Evolutionary conservation across 2,113 vertebrate species (phyloP).

Genomic region (Synchiropus splendidus): DNA sequence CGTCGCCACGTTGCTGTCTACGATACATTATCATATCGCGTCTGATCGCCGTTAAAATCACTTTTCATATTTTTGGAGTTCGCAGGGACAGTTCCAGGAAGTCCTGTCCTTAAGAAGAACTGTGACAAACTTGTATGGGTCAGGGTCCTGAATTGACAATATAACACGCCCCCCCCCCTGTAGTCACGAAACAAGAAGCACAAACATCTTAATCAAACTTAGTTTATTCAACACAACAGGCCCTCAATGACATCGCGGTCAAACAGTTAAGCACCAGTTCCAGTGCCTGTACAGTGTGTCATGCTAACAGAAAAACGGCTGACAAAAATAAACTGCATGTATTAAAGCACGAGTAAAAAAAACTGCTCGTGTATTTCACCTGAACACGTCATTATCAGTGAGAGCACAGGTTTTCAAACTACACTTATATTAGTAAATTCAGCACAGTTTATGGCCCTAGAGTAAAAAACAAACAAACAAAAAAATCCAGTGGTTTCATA

Average conservation of each 20-base stretch:
- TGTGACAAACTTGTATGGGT: too few relatives aligned
- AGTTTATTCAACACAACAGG: constrained; percentile 55
- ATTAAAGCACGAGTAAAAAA: constrained; percentile 26
- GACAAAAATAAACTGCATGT: constrained; percentile 18
- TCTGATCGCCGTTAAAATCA: too few relatives aligned
- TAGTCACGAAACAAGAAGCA: neutral
- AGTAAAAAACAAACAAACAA: constrained; percentile 21
- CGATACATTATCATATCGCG: too few relatives aligned
- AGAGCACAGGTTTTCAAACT: constrained; percentile 23
- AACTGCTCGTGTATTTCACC: constrained; percentile 14
- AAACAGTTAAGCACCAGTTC: constrained; percentile 43
- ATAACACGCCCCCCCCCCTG: too few relatives aligned
- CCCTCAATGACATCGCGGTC: constrained; percentile 18
- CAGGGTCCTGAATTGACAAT: neutral
- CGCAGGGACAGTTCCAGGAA: too few relatives aligned
- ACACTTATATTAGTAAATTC: constrained; percentile 13
- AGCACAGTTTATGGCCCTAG: constrained; percentile 16
- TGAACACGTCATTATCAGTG: constrained; percentile 27
- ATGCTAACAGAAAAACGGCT: constrained; percentile 41
- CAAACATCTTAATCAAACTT: constrained; percentile 22
- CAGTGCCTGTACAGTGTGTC: constrained; percentile 49
- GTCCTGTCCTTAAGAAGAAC: too few relatives aligned
- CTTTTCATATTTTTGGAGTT: too few relatives aligned
- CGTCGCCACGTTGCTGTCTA: too few relatives aligned
- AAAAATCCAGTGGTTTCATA: constrained; percentile 18